A percentile compares a stretch with the other conserved stretches of the same genome.
phyloP scores from a whole-genome alignment of 35 echinoderm and acorn worm genomes.

The Acanthaster planci region DNA sequence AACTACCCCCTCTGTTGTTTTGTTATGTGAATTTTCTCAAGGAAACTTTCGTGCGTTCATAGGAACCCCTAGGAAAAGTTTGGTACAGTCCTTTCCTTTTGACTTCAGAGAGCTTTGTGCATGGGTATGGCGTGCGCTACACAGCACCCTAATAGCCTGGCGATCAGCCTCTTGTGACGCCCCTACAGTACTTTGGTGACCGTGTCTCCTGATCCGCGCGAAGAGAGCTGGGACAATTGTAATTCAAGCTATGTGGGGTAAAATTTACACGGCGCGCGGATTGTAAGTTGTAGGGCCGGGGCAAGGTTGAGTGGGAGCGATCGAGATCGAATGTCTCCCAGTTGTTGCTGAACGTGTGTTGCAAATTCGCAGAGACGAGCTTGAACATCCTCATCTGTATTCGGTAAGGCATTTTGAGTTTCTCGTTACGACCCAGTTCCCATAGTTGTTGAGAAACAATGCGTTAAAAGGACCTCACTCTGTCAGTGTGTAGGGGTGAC shows the following conservation, averaged over 20 bases:
- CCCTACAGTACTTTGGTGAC: neutral
- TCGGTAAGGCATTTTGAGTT: neutral
- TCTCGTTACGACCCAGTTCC: neutral
- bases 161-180: neutral
- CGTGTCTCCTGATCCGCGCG: neutral
- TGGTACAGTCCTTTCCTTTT: slow-evolving; percentile 9
- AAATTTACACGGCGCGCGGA: too few relatives aligned
- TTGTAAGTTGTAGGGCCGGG: neutral
- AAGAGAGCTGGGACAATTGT: neutral
- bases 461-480: too few relatives aligned
- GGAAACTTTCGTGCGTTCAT: neutral
- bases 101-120: neutral
- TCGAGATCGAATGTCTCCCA: neutral
- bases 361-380: neutral
- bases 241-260: neutral
- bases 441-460: neutral
- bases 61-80: slow-evolving; percentile 1
- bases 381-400: neutral
- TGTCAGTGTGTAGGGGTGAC: too few relatives aligned
- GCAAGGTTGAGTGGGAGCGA: neutral
- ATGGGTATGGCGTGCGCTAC: neutral
- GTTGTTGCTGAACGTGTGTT: neutral
- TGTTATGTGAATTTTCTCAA: neutral
- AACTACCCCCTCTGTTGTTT: neutral
- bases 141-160: slow-evolving; percentile 9